phyloP scores from a whole-genome alignment of 2,888 invertebrate species.

The Lepidonotus clava region DNA sequence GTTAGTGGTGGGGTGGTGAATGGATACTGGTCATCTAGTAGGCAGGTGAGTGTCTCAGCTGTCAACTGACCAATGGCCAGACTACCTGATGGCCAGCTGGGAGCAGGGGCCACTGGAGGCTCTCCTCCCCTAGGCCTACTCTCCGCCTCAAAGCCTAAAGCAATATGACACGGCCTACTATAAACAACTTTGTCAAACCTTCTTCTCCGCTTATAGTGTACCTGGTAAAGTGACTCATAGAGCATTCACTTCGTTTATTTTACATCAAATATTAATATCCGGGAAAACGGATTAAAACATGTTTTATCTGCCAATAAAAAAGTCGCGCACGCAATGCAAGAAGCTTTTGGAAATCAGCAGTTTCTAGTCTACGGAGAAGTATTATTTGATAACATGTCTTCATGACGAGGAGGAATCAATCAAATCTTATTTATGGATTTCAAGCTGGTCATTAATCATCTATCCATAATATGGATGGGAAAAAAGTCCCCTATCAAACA shows the following conservation, averaged over 20 bases:
- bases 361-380: background rate
- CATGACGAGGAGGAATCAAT: slow-evolving; percentile 23
- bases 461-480: background rate
- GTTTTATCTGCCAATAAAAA: background rate
- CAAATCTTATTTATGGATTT: background rate
- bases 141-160: background rate
- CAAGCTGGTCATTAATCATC: background rate
- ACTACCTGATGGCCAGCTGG: slow-evolving; percentile 4
- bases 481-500: background rate
- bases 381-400: background rate
- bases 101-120: background rate
- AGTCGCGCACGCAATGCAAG: background rate
- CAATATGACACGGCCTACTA: background rate
- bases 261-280: background rate
- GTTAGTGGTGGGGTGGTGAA: background rate
- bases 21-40: slow-evolving; percentile 12
- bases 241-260: background rate
- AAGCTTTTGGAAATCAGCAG: background rate
- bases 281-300: background rate
- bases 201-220: background rate
- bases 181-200: background rate
- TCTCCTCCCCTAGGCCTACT: background rate
- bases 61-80: background rate
- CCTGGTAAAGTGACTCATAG: background rate
- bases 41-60: slow-evolving; percentile 33